Conservation (phyloP, 1,140 invertebrate genomes). For the Drosophila melanogaster region DNA sequence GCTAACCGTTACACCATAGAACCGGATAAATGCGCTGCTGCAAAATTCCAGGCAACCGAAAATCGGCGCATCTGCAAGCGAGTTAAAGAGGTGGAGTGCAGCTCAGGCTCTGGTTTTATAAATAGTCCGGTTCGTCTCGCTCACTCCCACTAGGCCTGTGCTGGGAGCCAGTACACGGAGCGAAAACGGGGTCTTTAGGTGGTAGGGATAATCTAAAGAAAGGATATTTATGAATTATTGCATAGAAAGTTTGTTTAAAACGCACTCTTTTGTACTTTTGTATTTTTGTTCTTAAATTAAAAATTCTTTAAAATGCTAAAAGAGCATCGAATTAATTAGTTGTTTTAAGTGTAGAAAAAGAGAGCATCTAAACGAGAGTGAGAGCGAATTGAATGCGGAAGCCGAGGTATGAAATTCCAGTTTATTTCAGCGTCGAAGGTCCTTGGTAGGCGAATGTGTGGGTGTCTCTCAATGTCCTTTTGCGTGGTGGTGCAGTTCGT, state of each 20-base stretch:
- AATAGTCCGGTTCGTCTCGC: conserved; percentile 6
- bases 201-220: no score
- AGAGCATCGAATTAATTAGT: neutral
- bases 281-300: neutral
- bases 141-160: neutral
- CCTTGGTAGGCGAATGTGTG: neutral
- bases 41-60: neutral
- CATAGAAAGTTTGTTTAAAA: neutral
- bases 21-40: conserved; percentile 72
- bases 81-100: neutral
- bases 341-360: neutral
- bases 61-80: neutral
- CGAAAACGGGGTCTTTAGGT: neutral
- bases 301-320: neutral
- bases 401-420: conserved; percentile 7
- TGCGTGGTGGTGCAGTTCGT: neutral
- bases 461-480: neutral
- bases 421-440: conserved; percentile 2
- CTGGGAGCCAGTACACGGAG: neutral
- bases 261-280: neutral
- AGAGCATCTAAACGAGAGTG: neutral
- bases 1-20: conserved; percentile 96
- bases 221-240: no score
- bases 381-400: conserved; percentile 1
- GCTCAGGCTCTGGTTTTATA: conserved; percentile 6